Base-by-base conservation (phyloP, 2,888 invertebrate species). In the Cordilura impudica region DNA sequence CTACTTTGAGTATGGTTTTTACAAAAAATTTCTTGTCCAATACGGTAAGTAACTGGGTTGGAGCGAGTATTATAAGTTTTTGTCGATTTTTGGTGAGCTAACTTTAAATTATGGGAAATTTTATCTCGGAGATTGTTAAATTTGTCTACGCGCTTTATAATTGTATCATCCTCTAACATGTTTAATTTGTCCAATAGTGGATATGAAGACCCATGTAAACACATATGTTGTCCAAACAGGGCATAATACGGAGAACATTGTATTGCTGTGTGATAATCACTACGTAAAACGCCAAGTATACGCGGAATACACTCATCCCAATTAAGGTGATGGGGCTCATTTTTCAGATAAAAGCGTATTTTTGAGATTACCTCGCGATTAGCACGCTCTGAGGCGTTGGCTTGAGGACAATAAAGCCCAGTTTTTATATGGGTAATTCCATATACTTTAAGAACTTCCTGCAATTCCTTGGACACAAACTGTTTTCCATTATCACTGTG, bases 401-500 rank as follows among this genome's bases (percentile, higher is more conserved):
- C 79, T 35, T 79, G 23, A n/a, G n/a, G n/a, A n/a, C n/a, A n/a
- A n/a, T n/a, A n/a, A n/a, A n/a, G n/a, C n/a, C n/a, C n/a, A n/a
- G n/a, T n/a, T n/a, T n/a, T n/a, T n/a, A n/a, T n/a, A n/a, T n/a
- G n/a, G n/a, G n/a, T n/a, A n/a, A n/a, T n/a, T n/a, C n/a, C n/a
- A n/a, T n/a, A n/a, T n/a, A n/a, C n/a, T n/a, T n/a, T n/a, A n/a
- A n/a, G n/a, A 26, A 77, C 66, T 5, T 65, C 35, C 1, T 8
- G 4, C 45, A 77, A 53, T 16, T 51, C 51, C 1, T 51, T 47
- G 3, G 71, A 77, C 4, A 60, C 45, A 43, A 72, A 71, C 29
- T 71, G 77, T 71, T 71, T n/a, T n/a, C n/a, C n/a, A n/a, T n/a
- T n/a, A 21, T 78, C 72, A 19, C 51, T 60, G 18, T 72, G 71